phyloP scores from a whole-genome alignment of 37 sponge, comb jelly and placozoan genomes.

The Eunapius fragilis region DNA sequence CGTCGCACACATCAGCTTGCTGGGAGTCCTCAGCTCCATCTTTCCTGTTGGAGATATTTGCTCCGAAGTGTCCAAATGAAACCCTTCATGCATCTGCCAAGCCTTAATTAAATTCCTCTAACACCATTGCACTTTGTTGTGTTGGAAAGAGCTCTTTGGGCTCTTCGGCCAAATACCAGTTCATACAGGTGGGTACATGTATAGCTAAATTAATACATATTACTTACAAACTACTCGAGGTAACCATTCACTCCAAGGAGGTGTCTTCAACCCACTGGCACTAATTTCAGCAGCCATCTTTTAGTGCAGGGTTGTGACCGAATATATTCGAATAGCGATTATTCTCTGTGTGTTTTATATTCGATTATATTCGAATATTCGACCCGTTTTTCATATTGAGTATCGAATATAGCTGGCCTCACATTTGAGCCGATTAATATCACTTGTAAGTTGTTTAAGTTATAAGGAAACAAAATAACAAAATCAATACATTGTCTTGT shows the following conservation, averaged over 20 bases:
- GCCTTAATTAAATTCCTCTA: slow-evolving; percentile 16
- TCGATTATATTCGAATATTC: too few relatives aligned
- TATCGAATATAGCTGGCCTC: too few relatives aligned
- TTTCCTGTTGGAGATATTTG: not conserved
- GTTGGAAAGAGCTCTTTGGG: slow-evolving; percentile 12
- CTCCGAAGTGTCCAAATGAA: not conserved
- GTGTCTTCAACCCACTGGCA: not conserved
- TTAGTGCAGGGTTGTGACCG: not conserved
- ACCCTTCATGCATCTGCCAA: slow-evolving; percentile 12
- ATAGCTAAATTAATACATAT: not conserved
- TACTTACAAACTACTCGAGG: not conserved
- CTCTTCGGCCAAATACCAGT: not conserved
- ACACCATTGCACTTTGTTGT: slow-evolving; percentile 1
- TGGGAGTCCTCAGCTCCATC: not conserved
- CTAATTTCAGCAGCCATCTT: slow-evolving; percentile 19
- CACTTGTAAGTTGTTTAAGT: too few relatives aligned
- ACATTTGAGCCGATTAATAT: too few relatives aligned
- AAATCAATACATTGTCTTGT: too few relatives aligned
- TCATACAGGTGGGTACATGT: not conserved
- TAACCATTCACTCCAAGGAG: not conserved
- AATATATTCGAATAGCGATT: too few relatives aligned
- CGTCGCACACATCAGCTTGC: not conserved
- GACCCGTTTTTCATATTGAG: too few relatives aligned
- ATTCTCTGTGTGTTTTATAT: too few relatives aligned
- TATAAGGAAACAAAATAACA: too few relatives aligned